phyloP scores from a whole-genome alignment of 2,113 vertebrate genomes.

The Brachypteracias leptosomus region DNA sequence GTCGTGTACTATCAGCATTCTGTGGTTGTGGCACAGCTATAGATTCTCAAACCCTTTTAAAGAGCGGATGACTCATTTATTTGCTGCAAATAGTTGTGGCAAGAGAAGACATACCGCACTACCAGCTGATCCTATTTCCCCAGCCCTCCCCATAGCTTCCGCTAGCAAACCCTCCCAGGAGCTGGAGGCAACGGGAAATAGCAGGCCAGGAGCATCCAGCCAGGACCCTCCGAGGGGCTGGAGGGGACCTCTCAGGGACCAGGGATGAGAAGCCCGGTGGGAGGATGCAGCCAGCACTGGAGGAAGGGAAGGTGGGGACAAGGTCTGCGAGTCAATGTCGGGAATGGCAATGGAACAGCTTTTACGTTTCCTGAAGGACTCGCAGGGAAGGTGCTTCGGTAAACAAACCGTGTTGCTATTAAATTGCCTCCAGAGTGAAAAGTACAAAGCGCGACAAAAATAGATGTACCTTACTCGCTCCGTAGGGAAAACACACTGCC shows the following conservation, averaged over 20 bases:
- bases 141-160: conserved; percentile 59
- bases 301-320: neutral
- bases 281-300: neutral
- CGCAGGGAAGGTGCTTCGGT: conserved; percentile 82
- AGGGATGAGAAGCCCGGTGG: neutral
- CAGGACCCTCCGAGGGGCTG: fast-evolving
- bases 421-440: conserved; percentile 53
- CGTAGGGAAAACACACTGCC: neutral
- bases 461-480: conserved; percentile 25
- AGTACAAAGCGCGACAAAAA: conserved; percentile 54
- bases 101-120: conserved; percentile 80
- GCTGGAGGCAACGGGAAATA: neutral
- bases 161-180: neutral
- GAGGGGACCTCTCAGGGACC: fast-evolving
- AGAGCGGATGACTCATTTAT: conserved; percentile 65
- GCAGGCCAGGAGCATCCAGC: neutral
- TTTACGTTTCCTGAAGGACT: conserved; percentile 80
- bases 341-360: conserved; percentile 68
- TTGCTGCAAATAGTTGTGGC: conserved; percentile 73
- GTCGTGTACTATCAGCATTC: conserved; percentile 42
- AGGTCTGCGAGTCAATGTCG: conserved; percentile 5
- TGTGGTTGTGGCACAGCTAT: conserved; percentile 47
- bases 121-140: conserved; percentile 88
- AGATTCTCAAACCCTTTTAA: conserved; percentile 55
- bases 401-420: conserved; percentile 73